Conservation (phyloP, 2,797 vertebrate genomes). For the Gymnothorax reevesii region DNA sequence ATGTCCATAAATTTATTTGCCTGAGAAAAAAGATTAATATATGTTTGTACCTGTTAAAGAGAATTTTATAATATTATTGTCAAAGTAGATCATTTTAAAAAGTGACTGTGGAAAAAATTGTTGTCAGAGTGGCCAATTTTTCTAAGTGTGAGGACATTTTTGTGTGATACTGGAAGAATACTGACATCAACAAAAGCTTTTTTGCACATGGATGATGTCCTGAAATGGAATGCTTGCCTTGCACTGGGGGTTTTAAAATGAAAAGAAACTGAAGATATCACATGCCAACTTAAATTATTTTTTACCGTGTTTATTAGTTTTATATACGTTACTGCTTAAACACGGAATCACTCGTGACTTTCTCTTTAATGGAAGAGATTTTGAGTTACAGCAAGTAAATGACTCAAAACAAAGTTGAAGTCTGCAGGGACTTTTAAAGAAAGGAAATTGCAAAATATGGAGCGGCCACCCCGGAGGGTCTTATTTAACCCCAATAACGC, state of each 20-base stretch:
- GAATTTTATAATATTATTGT: not conserved
- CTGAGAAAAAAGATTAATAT: not conserved
- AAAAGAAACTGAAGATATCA: not conserved
- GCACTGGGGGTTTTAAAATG: constrained; percentile 1
- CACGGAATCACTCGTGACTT: too few species aligned
- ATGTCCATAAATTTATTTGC: not conserved
- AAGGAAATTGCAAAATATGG: too few species aligned
- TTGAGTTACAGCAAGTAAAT: too few species aligned
- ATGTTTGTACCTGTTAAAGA: not conserved
- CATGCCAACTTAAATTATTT: not conserved
- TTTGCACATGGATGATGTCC: not conserved
- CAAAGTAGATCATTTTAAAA: not conserved
- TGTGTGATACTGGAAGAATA: not conserved
- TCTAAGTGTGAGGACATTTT: not conserved
- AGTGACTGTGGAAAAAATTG: not conserved
- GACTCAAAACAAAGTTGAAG: too few species aligned
- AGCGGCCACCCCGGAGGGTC: too few species aligned
- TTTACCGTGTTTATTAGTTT: not conserved
- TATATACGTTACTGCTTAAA: not conserved
- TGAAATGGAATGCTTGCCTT: not conserved
- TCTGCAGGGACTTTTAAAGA: too few species aligned
- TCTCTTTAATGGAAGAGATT: too few species aligned
- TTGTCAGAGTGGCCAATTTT: not conserved
- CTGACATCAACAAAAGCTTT: not conserved
- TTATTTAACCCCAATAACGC: too few species aligned